Percentiles rank a stretch among this genome's conserved stretches.
phyloP scores from a whole-genome alignment of 2,888 invertebrate genomes.

The Lasioglossum morio region DNA sequence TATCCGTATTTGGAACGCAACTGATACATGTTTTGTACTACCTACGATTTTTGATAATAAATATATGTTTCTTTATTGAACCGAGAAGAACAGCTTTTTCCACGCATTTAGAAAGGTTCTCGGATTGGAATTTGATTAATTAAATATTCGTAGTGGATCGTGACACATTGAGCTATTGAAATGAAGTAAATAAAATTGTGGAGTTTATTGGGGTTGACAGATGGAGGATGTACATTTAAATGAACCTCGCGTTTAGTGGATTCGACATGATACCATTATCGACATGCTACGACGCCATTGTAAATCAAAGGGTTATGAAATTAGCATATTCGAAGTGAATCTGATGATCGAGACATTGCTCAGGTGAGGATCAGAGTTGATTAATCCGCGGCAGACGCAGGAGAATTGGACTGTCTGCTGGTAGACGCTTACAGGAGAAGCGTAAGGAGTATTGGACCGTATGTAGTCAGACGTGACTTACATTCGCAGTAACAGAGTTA shows the following conservation, averaged over 20 bases:
- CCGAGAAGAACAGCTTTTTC: neutral
- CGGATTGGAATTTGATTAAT: neutral
- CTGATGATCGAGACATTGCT: neutral
- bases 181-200: neutral
- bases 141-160: neutral
- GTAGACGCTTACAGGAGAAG: neutral
- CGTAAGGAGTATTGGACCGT: slow-evolving; percentile 9
- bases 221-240: neutral
- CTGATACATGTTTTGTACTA: neutral
- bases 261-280: neutral
- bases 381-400: neutral
- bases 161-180: neutral
- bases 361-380: neutral
- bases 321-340: slow-evolving; percentile 13
- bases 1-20: neutral
- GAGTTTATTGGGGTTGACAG: neutral
- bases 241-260: neutral
- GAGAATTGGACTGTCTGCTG: neutral
- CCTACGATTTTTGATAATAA: neutral
- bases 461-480: slow-evolving; percentile 4
- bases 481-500: neutral
- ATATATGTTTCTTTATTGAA: neutral
- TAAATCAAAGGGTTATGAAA: slow-evolving; percentile 6
- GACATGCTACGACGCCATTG: neutral
- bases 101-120: neutral